Conservation (phyloP, 1,140 invertebrate species). For the Glomeris maerens region DNA sequence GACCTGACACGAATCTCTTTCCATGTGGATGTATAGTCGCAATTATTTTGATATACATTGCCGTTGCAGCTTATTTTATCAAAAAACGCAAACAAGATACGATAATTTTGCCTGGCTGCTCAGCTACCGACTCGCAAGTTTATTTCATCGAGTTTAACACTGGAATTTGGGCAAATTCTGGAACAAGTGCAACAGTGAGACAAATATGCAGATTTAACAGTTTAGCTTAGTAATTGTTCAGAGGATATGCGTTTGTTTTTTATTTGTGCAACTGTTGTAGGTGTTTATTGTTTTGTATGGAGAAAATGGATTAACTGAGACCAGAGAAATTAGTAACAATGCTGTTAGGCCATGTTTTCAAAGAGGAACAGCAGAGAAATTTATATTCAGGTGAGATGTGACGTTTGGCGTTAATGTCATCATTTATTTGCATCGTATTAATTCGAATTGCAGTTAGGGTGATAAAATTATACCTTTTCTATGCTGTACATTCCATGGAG, state of each 20-base stretch:
- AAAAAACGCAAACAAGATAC: neutral
- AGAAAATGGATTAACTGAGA: slow-evolving; percentile 31
- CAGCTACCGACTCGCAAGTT: neutral
- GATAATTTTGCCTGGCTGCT: neutral
- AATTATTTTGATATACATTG: neutral
- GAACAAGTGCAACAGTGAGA: neutral
- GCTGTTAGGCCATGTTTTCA: slow-evolving; percentile 27
- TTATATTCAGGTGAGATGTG: no score
- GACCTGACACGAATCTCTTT: no score
- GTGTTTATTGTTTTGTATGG: slow-evolving; percentile 32
- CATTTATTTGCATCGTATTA: neutral
- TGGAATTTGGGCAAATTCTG: neutral
- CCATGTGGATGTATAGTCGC: no score
- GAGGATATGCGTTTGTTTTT: neutral
- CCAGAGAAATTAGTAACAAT: slow-evolving; percentile 28
- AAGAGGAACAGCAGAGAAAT: slow-evolving; percentile 29
- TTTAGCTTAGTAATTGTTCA: neutral
- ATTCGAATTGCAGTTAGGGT: neutral
- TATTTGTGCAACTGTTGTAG: slow-evolving; percentile 17
- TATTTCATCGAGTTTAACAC: neutral
- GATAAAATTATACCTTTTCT: neutral
- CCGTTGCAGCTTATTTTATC: neutral
- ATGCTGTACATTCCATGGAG: no score
- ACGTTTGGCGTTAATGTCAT: no score
- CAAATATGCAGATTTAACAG: neutral